Conservation (phyloP, 2,888 invertebrate genomes). For the Latrodectus hesperus region DNA sequence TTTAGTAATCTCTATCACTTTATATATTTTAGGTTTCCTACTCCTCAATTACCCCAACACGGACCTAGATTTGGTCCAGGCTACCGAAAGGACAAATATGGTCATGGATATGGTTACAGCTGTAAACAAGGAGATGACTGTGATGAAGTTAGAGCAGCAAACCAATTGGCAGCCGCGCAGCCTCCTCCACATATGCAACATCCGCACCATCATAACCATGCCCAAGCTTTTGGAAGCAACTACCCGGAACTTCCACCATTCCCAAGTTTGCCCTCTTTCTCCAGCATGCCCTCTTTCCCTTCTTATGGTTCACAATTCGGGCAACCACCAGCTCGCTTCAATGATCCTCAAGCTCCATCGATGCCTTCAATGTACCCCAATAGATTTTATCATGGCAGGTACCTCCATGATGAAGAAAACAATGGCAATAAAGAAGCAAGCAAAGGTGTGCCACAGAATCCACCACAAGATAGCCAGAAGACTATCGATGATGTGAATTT, state of each 20-base stretch:
- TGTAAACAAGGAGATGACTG: constrained; percentile 67
- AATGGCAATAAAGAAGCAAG: neutral
- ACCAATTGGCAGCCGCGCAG: constrained; percentile 34
- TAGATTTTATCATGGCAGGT: constrained; percentile 42
- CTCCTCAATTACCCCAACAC: constrained; percentile 42
- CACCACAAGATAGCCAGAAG: neutral
- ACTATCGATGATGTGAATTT: neutral
- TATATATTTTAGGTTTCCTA: constrained; percentile 31
- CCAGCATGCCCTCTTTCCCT: constrained; percentile 18
- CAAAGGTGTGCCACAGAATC: neutral
- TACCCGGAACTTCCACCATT: constrained; percentile 32
- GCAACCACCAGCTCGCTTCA: constrained; percentile 36
- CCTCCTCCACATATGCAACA: constrained; percentile 10
- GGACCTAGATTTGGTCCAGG: constrained; percentile 57
- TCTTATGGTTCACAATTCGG: constrained; percentile 15
- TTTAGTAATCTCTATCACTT: neutral
- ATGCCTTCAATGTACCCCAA: constrained; percentile 4
- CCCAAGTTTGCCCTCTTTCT: constrained; percentile 23
- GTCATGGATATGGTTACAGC: constrained; percentile 68
- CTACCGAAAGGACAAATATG: constrained; percentile 66
- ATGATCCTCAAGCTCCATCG: constrained; percentile 24
- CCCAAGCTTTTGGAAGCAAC: constrained; percentile 24
- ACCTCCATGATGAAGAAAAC: constrained; percentile 48
- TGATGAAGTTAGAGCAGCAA: constrained; percentile 59
- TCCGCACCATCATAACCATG: constrained; percentile 5